These are phyloP conservation scores for Eupithecia tripunctaria DNA, from an alignment of 2,888 invertebrate genomes.

Conservation along the genomic window DNA sequence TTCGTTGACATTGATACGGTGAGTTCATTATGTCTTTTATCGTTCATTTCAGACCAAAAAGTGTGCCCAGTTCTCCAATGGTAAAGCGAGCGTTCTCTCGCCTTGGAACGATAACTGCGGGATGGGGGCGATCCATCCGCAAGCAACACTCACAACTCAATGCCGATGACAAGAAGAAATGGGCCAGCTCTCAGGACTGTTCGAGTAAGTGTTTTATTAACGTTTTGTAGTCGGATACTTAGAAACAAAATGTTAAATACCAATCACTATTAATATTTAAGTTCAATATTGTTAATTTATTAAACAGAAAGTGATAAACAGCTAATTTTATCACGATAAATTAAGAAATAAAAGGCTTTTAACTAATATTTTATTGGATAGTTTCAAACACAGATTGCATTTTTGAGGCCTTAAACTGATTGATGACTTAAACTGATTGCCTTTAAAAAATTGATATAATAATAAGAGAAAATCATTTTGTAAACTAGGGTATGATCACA, in stretches of 20 bases:
- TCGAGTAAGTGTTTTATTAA: slow-evolving; percentile 87
- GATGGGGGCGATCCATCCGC: slow-evolving; percentile 94
- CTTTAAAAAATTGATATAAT: not conserved
- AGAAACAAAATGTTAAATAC: not conserved
- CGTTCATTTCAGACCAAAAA: slow-evolving; percentile 89
- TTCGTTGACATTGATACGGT: too few relatives aligned
- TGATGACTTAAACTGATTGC: not conserved
- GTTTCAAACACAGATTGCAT: not conserved
- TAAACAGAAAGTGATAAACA: not conserved
- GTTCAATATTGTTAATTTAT: not conserved
- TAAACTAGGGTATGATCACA: not conserved
- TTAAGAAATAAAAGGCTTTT: not conserved
- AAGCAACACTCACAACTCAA: slow-evolving; percentile 92
- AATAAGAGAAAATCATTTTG: too few relatives aligned
- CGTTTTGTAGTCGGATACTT: not conserved
- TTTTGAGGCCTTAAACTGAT: not conserved
- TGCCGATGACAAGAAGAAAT: slow-evolving; percentile 95
- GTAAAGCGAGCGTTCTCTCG: slow-evolving; percentile 96
- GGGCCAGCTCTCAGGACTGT: slow-evolving; percentile 96
- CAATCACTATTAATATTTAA: too few relatives aligned
- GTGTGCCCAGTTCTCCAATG: slow-evolving; percentile 97
- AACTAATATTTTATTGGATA: not conserved
- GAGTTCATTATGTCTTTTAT: too few relatives aligned
- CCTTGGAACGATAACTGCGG: slow-evolving; percentile 94
- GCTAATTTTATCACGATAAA: not conserved